Conservation (phyloP, 2,797 vertebrate genomes). For the Toxotes lorentzi region DNA sequence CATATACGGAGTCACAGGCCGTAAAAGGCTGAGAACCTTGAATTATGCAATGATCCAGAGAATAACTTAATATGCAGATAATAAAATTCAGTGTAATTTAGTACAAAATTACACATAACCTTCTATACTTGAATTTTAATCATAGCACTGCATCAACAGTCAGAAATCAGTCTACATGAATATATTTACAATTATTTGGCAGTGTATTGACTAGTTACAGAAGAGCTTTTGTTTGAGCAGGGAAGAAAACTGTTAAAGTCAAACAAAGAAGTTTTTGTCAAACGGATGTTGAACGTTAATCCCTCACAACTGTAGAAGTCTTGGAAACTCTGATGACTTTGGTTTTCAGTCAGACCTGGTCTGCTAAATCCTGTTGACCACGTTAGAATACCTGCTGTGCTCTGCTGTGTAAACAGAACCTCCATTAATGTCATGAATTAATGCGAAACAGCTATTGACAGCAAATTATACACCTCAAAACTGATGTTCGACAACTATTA, state of each 20-base stretch:
- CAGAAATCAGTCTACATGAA: conserved; percentile 24
- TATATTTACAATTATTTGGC: conserved; percentile 14
- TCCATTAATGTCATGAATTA: conserved; percentile 4
- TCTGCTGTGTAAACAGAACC: neutral
- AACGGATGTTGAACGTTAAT: conserved; percentile 15
- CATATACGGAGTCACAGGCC: neutral
- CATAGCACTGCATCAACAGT: conserved; percentile 11
- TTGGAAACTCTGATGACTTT: conserved; percentile 1
- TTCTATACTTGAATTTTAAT: conserved; percentile 19
- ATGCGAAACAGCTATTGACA: conserved; percentile 9
- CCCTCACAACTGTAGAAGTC: conserved; percentile 13
- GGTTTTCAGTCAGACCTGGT: conserved; percentile 1
- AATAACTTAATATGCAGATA: neutral
- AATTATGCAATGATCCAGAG: neutral
- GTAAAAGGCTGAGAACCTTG: neutral
- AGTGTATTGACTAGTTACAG: conserved; percentile 6
- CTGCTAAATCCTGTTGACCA: conserved; percentile 9
- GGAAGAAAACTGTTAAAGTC: neutral
- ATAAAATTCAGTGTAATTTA: neutral
- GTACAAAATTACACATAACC: conserved; percentile 16
- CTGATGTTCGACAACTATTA: neutral
- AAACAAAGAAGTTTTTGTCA: neutral
- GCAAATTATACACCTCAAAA: neutral
- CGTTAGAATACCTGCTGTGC: conserved; percentile 13
- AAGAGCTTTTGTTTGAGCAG: conserved; percentile 20